Evolutionary conservation across 2,888 invertebrate genomes (phyloP).

Genomic region (Bhutanitis thaidina): DNA sequence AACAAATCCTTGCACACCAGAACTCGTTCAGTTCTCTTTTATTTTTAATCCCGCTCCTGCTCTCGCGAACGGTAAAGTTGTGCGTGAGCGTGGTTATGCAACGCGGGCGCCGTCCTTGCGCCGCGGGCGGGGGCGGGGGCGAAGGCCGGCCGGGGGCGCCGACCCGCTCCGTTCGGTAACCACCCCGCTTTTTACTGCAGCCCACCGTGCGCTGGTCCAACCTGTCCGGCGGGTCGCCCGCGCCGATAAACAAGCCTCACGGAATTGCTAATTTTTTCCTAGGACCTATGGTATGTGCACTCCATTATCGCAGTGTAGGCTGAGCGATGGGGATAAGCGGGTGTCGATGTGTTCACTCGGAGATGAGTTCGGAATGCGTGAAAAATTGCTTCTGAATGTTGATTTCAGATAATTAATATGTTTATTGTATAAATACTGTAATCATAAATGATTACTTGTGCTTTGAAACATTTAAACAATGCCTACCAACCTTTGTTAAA

Average conservation of each 20-base stretch:
- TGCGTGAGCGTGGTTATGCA: conserved; percentile 65
- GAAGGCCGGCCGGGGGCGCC: conserved; percentile 65
- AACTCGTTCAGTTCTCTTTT: conserved; percentile 4
- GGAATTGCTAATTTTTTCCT: conserved; percentile 24
- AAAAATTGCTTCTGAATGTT: no score
- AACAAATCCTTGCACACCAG: not conserved
- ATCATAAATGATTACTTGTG: no score
- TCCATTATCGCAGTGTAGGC: conserved; percentile 6
- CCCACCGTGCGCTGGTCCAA: conserved; percentile 24
- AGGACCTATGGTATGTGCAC: conserved; percentile 16
- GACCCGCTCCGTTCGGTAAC: conserved; percentile 35
- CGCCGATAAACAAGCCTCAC: conserved; percentile 12
- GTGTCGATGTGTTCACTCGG: not conserved
- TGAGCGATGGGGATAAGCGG: not conserved
- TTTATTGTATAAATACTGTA: no score
- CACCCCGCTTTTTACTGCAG: conserved; percentile 37
- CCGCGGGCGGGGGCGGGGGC: conserved; percentile 44
- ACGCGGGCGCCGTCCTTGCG: conserved; percentile 63
- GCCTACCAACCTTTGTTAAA: no score
- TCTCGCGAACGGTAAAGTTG: conserved; percentile 59
- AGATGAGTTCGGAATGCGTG: conserved; percentile 4
- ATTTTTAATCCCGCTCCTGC: conserved; percentile 35
- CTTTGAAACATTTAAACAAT: no score
- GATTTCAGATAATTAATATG: no score
- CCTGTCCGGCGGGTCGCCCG: conserved; percentile 19